Evolutionary conservation across 2,797 vertebrate species (phyloP).

Genomic region (Denticeps clupeoides): DNA sequence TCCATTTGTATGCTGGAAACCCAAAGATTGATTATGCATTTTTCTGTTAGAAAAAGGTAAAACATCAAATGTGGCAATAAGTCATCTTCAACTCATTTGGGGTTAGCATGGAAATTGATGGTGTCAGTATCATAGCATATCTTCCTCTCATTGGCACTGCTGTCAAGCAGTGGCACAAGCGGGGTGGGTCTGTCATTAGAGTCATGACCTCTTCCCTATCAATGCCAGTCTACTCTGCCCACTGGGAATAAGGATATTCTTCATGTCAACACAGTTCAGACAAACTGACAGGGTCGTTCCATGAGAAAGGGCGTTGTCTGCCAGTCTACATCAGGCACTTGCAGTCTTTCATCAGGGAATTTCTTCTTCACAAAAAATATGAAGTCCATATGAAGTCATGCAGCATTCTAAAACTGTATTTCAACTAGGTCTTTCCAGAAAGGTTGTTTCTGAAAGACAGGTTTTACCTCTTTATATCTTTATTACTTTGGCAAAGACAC

Average conservation of each 20-base stretch:
- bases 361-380: no score
- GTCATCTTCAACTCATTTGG: constrained; percentile 25
- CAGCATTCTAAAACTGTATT: no score
- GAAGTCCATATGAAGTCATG: no score
- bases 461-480: no score
- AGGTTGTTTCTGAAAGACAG: no score
- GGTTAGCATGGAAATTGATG: constrained; percentile 49
- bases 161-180: not conserved
- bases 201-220: constrained; percentile 49
- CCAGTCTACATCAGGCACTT: constrained; percentile 11
- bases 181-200: constrained; percentile 46
- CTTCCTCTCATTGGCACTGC: not conserved
- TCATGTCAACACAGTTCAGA: constrained; percentile 39
- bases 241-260: constrained; percentile 34
- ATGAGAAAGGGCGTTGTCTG: constrained; percentile 35
- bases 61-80: constrained; percentile 7
- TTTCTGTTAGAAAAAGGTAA: not conserved
- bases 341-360: not conserved
- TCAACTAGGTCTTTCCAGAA: no score
- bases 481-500: no score
- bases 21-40: no score
- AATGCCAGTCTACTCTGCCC: constrained; percentile 47
- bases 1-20: no score
- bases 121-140: constrained; percentile 38
- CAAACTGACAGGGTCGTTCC: constrained; percentile 43